Evolutionary conservation across 2,888 invertebrate genomes (phyloP).

Genomic region (Platypus cylindrus): DNA sequence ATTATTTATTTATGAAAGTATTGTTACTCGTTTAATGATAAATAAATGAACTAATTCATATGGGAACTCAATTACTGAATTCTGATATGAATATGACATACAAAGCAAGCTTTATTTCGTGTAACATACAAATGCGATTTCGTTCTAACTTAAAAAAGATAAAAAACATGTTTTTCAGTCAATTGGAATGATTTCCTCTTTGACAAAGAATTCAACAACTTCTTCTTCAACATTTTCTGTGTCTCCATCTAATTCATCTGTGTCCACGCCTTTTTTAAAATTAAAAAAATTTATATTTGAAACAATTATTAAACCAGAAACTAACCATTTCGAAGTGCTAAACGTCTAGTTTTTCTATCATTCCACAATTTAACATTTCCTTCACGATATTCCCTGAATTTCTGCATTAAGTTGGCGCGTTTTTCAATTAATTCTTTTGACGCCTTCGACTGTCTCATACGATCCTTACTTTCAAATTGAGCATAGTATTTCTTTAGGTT

Average conservation of each 20-base stretch:
- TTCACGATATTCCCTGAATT: slow-evolving; percentile 70
- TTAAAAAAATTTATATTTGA: neutral
- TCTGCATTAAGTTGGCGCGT: slow-evolving; percentile 74
- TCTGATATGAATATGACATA: no score
- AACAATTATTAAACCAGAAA: slow-evolving; percentile 20
- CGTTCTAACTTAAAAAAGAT: no score
- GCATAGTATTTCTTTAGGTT: slow-evolving; percentile 94
- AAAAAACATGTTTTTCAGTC: no score
- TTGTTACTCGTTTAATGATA: no score
- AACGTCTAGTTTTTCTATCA: slow-evolving; percentile 64
- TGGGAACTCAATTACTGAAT: no score
- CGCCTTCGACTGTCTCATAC: slow-evolving; percentile 80
- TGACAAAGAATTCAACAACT: slow-evolving; percentile 93
- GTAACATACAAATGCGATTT: no score
- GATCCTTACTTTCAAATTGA: slow-evolving; percentile 93
- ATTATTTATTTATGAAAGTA: no score
- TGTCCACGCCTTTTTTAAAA: slow-evolving; percentile 63
- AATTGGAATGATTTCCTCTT: slow-evolving; percentile 77
- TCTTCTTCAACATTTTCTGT: slow-evolving; percentile 84
- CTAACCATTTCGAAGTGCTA: slow-evolving; percentile 80
- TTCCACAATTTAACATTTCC: slow-evolving; percentile 63
- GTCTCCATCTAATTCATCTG: slow-evolving; percentile 83
- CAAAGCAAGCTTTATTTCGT: no score
- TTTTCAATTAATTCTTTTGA: slow-evolving; percentile 93
- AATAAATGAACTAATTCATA: no score